phyloP scores from a whole-genome alignment of 2,113 vertebrate species.

The Smithornis capensis region DNA sequence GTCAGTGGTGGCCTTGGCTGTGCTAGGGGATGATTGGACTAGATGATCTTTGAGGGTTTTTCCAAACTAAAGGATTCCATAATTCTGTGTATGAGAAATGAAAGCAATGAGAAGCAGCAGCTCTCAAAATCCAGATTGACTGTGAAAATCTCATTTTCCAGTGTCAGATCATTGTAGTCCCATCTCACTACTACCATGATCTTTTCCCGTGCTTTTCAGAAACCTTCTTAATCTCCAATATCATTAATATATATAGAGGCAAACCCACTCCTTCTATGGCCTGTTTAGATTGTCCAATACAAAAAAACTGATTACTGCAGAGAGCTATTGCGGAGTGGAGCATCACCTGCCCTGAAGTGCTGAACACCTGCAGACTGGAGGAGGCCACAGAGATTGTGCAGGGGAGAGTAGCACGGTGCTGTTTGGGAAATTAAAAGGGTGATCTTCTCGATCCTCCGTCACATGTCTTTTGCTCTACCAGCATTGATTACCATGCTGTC shows the following conservation, averaged over 20 bases:
- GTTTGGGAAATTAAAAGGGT: not conserved
- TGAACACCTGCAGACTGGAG: not conserved
- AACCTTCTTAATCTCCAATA: not conserved
- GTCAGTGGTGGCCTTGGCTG: not conserved
- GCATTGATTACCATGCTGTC: not conserved
- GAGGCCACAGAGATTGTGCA: not conserved
- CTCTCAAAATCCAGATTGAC: accelerated
- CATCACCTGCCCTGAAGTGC: not conserved
- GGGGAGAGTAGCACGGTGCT: not conserved
- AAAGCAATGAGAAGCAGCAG: not conserved
- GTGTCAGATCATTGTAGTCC: not conserved
- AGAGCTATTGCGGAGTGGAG: not conserved
- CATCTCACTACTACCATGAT: accelerated
- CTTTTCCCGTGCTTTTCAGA: not conserved
- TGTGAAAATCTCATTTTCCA: not conserved
- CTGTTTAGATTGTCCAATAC: not conserved
- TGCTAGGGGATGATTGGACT: not conserved
- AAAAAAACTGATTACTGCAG: not conserved
- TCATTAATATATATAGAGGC: accelerated
- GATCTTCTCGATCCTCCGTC: not conserved
- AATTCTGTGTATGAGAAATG: not conserved
- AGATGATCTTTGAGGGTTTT: not conserved
- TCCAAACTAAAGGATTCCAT: not conserved
- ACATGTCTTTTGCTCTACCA: not conserved
- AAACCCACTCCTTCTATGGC: not conserved